Percentiles rank a stretch among this genome's conserved stretches.
Evolutionary conservation across 2,888 invertebrate species (phyloP).

Genomic region (Drosophila lutescens): DNA sequence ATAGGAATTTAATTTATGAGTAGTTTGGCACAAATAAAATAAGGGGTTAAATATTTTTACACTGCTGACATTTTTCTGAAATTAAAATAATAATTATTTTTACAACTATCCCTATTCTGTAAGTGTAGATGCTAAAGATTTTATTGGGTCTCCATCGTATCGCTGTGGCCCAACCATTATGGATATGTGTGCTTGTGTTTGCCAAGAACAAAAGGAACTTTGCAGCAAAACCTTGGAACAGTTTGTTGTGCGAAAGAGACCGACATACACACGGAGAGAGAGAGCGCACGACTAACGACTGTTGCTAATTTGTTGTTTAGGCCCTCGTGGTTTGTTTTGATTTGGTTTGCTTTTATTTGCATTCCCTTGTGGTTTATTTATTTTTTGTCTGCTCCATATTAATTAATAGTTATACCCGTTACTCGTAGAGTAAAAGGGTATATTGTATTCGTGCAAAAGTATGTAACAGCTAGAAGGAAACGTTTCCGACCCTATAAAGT

Average conservation of each 20-base stretch:
- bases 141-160: conserved; percentile 18
- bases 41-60: too few species aligned
- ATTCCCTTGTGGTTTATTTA: conserved; percentile 15
- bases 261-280: conserved; percentile 3
- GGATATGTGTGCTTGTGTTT: conserved; percentile 40
- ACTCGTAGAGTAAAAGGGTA: too few species aligned
- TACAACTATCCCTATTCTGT: not conserved
- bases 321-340: conserved; percentile 24
- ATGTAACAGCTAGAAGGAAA: too few species aligned
- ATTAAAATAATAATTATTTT: too few species aligned
- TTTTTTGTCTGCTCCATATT: conserved; percentile 26
- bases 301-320: conserved; percentile 74
- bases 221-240: conserved; percentile 69
- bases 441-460: too few species aligned
- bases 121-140: conserved; percentile 9
- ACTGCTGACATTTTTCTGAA: too few species aligned
- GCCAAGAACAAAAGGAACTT: conserved; percentile 61
- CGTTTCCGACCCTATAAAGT: too few species aligned
- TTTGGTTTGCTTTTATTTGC: conserved; percentile 46
- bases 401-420: too few species aligned
- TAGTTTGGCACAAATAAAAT: too few species aligned
- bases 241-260: conserved; percentile 44
- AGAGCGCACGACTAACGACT: conserved; percentile 40
- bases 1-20: too few species aligned
- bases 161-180: conserved; percentile 31